Base-by-base conservation (phyloP, 2,888 invertebrate species). In the Chironomus tentans region DNA sequence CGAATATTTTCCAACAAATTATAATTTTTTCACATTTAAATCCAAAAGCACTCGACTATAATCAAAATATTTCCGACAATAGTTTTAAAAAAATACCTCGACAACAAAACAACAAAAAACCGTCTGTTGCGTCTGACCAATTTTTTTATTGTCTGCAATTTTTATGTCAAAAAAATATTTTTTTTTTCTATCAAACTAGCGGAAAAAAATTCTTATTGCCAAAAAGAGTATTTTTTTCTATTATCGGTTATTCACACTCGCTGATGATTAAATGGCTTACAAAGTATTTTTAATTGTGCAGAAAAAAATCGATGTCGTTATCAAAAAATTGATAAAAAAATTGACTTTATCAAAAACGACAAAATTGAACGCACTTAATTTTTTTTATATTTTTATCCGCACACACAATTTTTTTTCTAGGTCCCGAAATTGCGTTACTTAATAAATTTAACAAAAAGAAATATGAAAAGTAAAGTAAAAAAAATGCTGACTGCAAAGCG, bases 171-270 rank as follows among this genome's bases (percentile, higher is more conserved):
- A 56, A 56, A 15, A 56, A 56, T 18, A 56, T 18, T 18, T 56
- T 56, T 38, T 56, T 15, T 56, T n/a, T 28, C 21, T 38, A 38
- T 38, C 38, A 38, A 38, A 38, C 38, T 38, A 38, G 38, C 38
- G 2, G 2, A 38, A 38, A 38, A 38, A 38, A 28, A 28, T 38
- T 38, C 38, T 38, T 38, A 38, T 38, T 38, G 38, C 38, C 38
- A 10, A 38, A 18, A 56, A 56, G 6, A 24, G 15, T 15, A 10
- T 68, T 38, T 68, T 68, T 4, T 68, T 0, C 62, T n/a, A 38
- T 38, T 73, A 73, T 73, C 72, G 72, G 22, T 18, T 38, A 61
- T 73, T 73, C 61, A 73, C 72, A 62, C 22, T 22, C 71, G n/a
- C 71, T 21, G 38, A 48, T 73, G 28, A 62, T 22, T 65, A 65